phyloP scores from a whole-genome alignment of 2,888 invertebrate species.

The Ptychoptera albimana region DNA sequence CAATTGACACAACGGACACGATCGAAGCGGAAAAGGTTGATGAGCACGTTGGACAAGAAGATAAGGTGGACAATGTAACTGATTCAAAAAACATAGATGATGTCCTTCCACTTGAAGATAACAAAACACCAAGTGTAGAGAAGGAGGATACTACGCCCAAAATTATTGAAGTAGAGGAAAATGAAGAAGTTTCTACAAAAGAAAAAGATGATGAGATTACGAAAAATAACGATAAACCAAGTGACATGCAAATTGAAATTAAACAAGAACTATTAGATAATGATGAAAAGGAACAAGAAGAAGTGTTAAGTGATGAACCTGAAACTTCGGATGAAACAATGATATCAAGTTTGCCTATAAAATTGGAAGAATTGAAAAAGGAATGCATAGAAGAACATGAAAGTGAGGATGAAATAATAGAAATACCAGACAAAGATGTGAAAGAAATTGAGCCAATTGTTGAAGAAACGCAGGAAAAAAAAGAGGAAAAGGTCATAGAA shows the following conservation, averaged over 20 bases:
- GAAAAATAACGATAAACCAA: constrained; percentile 9
- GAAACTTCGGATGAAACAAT: not conserved
- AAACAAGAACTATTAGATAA: constrained; percentile 1
- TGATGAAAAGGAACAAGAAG: no score
- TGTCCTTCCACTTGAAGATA: constrained; percentile 6
- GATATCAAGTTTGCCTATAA: not conserved
- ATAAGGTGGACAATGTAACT: constrained; percentile 8
- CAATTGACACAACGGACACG: not conserved
- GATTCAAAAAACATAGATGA: constrained; percentile 7
- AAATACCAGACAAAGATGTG: not conserved
- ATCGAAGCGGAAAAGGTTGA: constrained; percentile 11
- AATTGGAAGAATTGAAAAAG: not conserved
- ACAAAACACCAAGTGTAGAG: constrained; percentile 8
- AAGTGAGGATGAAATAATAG: not conserved
- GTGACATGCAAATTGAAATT: constrained; percentile 10
- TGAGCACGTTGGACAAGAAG: constrained; percentile 6
- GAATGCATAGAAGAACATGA: not conserved
- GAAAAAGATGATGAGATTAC: not conserved
- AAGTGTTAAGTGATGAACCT: constrained; percentile 1
- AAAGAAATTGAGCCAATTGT: constrained; percentile 1
- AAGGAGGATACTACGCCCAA: not conserved
- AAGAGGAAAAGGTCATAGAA: constrained; percentile 1
- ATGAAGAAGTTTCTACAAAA: not conserved
- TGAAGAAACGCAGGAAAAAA: constrained; percentile 2
- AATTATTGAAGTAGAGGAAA: not conserved